Evolutionary conservation across 2,113 vertebrate species (phyloP).

Genomic region (Pagrus major): DNA sequence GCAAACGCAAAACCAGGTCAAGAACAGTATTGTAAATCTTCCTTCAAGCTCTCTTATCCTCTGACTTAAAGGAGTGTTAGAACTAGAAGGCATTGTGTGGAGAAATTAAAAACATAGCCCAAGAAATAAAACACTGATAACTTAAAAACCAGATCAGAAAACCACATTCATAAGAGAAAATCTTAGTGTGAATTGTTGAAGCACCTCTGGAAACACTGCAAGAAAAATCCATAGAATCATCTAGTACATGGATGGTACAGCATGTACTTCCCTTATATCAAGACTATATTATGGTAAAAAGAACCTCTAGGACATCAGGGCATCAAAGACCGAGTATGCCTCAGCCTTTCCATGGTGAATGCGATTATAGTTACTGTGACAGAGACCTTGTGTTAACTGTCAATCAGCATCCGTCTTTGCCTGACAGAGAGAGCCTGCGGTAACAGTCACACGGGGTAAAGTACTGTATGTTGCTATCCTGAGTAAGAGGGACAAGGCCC

Average conservation of each 20-base stretch:
- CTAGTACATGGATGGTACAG: neutral
- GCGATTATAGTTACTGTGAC: constrained; percentile 71
- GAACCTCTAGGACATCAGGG: constrained; percentile 40
- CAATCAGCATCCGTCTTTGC: constrained; percentile 73
- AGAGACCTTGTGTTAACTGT: constrained; percentile 75
- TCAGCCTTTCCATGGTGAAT: constrained; percentile 49
- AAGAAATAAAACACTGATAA: neutral
- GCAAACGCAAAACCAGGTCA: constrained; percentile 25
- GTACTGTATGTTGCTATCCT: constrained; percentile 31
- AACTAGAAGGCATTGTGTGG: neutral
- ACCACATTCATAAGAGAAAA: neutral
- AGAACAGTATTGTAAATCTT: neutral
- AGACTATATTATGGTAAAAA: constrained; percentile 16
- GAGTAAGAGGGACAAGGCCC: constrained; percentile 39
- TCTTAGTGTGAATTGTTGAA: neutral
- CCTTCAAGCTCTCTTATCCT: neutral
- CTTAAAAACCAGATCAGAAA: neutral
- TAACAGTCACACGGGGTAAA: constrained; percentile 46
- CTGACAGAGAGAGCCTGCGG: constrained; percentile 59
- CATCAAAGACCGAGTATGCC: constrained; percentile 52
- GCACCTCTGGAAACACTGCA: neutral
- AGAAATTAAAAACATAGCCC: neutral
- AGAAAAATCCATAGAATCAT: neutral
- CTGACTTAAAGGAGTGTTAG: neutral
- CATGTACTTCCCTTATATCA: constrained; percentile 1